Percentiles rank a stretch among this genome's conserved stretches.
These are phyloP conservation scores for Microtus montanus DNA, from an alignment of 2,113 vertebrate species.

Conservation along the genomic window DNA sequence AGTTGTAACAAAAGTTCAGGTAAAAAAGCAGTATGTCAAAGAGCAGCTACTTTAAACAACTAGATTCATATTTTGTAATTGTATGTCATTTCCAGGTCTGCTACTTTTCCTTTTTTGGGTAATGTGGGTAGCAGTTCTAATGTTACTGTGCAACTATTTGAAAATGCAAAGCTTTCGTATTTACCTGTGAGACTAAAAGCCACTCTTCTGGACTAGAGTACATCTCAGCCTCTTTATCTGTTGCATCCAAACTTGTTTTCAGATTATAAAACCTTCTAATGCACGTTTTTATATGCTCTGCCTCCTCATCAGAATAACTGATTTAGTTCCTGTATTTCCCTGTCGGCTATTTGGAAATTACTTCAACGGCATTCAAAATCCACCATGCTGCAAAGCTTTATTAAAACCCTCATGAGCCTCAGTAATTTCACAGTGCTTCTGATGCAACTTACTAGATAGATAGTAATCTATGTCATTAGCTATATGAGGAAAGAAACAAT, in stretches of 20 bases:
- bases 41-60: neutral
- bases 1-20: neutral
- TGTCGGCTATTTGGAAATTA: slow-evolving; percentile 21
- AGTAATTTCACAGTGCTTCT: slow-evolving; percentile 25
- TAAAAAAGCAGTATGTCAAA: slow-evolving; percentile 13
- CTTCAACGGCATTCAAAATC: slow-evolving; percentile 34
- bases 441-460: slow-evolving; percentile 8
- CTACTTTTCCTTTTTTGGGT: neutral
- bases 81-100: slow-evolving; percentile 10
- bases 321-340: neutral
- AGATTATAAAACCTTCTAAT: slow-evolving; percentile 37
- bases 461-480: slow-evolving; percentile 6
- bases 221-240: slow-evolving; percentile 14
- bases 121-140: slow-evolving; percentile 17
- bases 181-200: slow-evolving; percentile 1
- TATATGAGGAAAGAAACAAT: neutral
- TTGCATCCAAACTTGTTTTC: slow-evolving; percentile 20
- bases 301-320: neutral
- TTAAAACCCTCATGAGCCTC: slow-evolving; percentile 21
- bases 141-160: slow-evolving; percentile 29
- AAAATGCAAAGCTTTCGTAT: slow-evolving; percentile 50
- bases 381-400: slow-evolving; percentile 29
- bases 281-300: slow-evolving; percentile 32
- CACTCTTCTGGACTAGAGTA: neutral
- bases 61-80: slow-evolving; percentile 18